Conservation (phyloP, 2,113 vertebrate species). For the Mus pahari region DNA sequence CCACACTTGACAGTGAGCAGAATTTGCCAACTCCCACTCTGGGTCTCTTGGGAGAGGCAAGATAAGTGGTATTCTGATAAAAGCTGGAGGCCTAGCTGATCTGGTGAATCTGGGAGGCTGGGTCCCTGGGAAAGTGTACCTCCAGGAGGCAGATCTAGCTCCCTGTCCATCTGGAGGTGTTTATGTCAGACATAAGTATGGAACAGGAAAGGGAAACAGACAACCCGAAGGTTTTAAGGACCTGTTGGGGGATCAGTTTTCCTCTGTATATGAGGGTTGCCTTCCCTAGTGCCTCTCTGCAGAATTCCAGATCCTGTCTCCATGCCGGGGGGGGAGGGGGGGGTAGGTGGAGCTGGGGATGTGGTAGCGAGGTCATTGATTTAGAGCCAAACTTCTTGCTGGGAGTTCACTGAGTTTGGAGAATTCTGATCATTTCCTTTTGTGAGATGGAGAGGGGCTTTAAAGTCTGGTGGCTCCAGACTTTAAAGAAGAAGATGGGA, state of each 20-base stretch:
- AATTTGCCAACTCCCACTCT: conserved; percentile 69
- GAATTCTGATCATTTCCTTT: conserved; percentile 23
- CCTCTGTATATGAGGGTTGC: not conserved
- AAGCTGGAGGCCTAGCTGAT: conserved; percentile 6
- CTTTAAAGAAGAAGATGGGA: not conserved
- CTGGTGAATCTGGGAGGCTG: not conserved
- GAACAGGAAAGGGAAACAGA: not conserved
- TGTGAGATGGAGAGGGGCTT: not conserved
- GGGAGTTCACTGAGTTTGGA: not conserved
- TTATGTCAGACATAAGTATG: not conserved
- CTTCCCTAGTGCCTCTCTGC: not conserved
- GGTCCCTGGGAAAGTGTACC: not conserved
- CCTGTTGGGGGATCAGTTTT: not conserved
- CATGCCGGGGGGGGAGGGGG: too few relatives aligned
- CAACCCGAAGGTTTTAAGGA: conserved; percentile 2
- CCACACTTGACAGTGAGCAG: conserved; percentile 62
- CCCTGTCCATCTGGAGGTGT: conserved; percentile 1
- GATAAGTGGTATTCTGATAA: conserved; percentile 61
- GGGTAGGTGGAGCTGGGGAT: not conserved
- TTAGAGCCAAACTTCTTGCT: not conserved
- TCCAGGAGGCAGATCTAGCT: not conserved
- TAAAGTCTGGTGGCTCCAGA: not conserved
- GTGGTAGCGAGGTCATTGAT: not conserved
- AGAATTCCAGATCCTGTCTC: not conserved
- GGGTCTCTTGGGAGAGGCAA: conserved; percentile 24